phyloP scores from a whole-genome alignment of 2,888 invertebrate genomes.

The Carcina quercana region DNA sequence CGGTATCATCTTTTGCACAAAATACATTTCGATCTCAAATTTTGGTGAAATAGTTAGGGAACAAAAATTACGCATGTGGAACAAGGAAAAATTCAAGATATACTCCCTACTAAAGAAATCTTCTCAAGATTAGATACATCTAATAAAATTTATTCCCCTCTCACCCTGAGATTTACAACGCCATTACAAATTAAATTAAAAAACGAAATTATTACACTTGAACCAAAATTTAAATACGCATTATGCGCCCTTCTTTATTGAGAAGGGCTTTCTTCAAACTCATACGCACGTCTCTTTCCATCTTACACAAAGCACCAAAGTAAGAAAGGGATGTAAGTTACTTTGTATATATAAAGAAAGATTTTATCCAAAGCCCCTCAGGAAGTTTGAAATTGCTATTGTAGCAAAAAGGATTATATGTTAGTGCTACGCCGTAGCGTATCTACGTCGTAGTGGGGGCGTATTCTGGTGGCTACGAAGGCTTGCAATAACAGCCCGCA shows the following conservation, averaged over 20 bases:
- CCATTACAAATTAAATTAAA: slow-evolving; percentile 72
- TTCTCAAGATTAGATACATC: slow-evolving; percentile 33
- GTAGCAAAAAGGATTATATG: slow-evolving; percentile 76
- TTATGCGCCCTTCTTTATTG: slow-evolving; percentile 71
- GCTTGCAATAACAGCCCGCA: too few species aligned
- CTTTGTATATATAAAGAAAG: slow-evolving; percentile 72
- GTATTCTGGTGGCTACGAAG: slow-evolving; percentile 40
- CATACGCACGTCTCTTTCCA: slow-evolving; percentile 29
- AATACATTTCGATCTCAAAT: too few species aligned
- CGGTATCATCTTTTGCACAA: too few species aligned
- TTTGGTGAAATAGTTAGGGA: too few species aligned
- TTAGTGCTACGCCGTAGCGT: slow-evolving; percentile 70
- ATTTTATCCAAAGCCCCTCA: slow-evolving; percentile 75
- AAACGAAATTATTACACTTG: slow-evolving; percentile 71
- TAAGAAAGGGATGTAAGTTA: slow-evolving; percentile 33
- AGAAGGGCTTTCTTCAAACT: slow-evolving; percentile 55
- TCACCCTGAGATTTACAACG: slow-evolving; percentile 50
- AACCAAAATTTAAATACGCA: slow-evolving; percentile 72
- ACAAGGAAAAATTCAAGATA: too few species aligned
- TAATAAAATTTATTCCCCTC: slow-evolving; percentile 36
- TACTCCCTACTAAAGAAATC: too few species aligned
- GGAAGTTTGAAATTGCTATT: slow-evolving; percentile 77
- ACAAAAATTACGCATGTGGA: too few species aligned
- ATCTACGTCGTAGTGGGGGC: slow-evolving; percentile 46
- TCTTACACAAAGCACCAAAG: slow-evolving; percentile 17